phyloP scores from a whole-genome alignment of 2,888 invertebrate genomes.

The Cyaniris semiargus region DNA sequence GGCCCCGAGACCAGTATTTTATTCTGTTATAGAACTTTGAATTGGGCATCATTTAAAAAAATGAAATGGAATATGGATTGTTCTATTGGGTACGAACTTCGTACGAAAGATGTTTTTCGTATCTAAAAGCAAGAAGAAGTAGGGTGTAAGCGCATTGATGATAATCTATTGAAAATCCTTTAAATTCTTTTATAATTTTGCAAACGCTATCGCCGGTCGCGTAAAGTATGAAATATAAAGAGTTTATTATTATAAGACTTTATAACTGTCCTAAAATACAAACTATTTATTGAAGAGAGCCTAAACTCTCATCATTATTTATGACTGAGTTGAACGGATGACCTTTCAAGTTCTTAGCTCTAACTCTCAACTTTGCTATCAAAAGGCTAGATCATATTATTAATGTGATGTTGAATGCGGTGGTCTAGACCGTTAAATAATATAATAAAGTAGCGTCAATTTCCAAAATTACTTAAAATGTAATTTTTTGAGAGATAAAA shows the following conservation, averaged over 20 bases:
- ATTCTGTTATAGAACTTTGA: neutral
- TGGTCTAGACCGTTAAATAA: neutral
- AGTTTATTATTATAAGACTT: too few relatives aligned
- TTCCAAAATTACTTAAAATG: too few relatives aligned
- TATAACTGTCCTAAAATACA: neutral
- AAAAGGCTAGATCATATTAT: constrained; percentile 12
- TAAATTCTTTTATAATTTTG: too few relatives aligned
- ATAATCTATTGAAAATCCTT: too few relatives aligned
- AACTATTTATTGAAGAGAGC: neutral
- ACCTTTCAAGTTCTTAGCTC: neutral
- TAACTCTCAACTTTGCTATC: neutral
- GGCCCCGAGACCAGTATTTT: constrained; percentile 34
- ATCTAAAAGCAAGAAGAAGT: neutral
- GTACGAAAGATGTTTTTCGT: neutral
- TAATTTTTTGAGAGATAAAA: too few relatives aligned
- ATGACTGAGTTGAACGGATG: neutral
- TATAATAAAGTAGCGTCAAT: too few relatives aligned
- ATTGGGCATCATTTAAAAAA: neutral
- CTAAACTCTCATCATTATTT: neutral
- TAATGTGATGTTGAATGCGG: neutral
- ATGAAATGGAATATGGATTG: neutral
- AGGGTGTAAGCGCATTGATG: too few relatives aligned
- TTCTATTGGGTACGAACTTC: neutral
- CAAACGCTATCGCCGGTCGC: too few relatives aligned
- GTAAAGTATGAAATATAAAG: too few relatives aligned